These are phyloP conservation scores for Asbolus verrucosus DNA, from an alignment of 1,140 invertebrate genomes.

Conservation along the genomic window DNA sequence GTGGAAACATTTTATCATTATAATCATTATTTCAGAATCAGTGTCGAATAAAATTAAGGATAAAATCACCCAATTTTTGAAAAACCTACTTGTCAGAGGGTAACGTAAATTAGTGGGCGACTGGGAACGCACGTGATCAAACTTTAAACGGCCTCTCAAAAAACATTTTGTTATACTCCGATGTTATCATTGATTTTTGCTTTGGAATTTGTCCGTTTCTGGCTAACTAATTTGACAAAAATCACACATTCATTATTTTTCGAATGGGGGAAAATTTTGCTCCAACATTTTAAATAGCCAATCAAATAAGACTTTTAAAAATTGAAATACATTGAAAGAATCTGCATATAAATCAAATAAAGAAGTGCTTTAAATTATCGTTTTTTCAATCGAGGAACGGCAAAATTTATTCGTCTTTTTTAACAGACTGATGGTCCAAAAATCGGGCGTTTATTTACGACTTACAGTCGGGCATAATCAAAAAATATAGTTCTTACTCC, in stretches of 20 bases:
- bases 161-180: conserved; percentile 26
- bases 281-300: not conserved
- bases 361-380: too few relatives aligned
- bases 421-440: too few relatives aligned
- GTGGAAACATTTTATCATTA: not conserved
- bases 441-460: too few relatives aligned
- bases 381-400: too few relatives aligned
- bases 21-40: conserved; percentile 17
- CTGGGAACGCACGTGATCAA: conserved; percentile 16
- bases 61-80: conserved; percentile 21
- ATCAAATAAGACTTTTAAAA: too few relatives aligned
- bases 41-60: conserved; percentile 31
- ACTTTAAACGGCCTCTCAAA: conserved; percentile 24
- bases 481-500: too few relatives aligned
- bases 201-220: conserved; percentile 16
- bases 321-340: too few relatives aligned
- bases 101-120: conserved; percentile 32
- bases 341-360: too few relatives aligned
- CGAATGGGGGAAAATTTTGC: too few relatives aligned
- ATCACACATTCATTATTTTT: not conserved
- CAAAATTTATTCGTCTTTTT: too few relatives aligned
- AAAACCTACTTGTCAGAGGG: conserved; percentile 31
- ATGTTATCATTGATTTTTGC: conserved; percentile 27
- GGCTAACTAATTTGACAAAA: conserved; percentile 8
- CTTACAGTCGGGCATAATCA: too few relatives aligned